Conservation (phyloP, 1,140 invertebrate species). For the Ostrea edulis region DNA sequence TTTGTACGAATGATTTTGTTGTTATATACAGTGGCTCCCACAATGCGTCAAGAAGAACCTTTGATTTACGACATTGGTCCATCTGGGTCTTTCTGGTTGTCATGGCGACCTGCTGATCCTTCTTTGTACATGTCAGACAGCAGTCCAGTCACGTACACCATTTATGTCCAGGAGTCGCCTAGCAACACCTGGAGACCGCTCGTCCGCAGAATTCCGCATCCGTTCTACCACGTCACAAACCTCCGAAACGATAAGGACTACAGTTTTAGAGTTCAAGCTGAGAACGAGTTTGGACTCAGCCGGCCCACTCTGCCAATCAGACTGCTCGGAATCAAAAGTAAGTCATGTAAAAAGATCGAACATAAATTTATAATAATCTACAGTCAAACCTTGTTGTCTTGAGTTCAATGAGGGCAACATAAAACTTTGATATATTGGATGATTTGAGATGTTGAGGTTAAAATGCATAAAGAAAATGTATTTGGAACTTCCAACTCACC, state of each 20-base stretch:
- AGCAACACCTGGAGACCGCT: conserved; percentile 69
- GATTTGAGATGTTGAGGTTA: background rate
- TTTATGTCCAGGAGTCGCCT: conserved; percentile 67
- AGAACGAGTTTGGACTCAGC: conserved; percentile 87
- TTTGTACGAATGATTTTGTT: background rate
- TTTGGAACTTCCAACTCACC: too few relatives aligned
- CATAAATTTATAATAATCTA: too few relatives aligned
- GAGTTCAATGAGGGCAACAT: too few relatives aligned
- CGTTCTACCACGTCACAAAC: conserved; percentile 92
- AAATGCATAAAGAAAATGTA: too few relatives aligned
- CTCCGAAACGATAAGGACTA: conserved; percentile 95
- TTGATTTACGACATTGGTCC: conserved; percentile 70
- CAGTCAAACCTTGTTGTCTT: too few relatives aligned
- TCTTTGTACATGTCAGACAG: conserved; percentile 65
- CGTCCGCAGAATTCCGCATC: conserved; percentile 67
- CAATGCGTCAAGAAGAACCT: conserved; percentile 68
- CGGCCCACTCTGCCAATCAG: conserved; percentile 69
- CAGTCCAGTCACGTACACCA: conserved; percentile 68
- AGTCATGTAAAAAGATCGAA: background rate
- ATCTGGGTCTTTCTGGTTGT: conserved; percentile 67
- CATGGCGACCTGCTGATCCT: conserved; percentile 73
- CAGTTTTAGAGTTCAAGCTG: conserved; percentile 94
- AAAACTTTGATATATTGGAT: too few relatives aligned
- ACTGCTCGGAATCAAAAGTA: conserved; percentile 65
- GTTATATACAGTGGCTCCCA: conserved; percentile 66